These are phyloP conservation scores for Rhombomys opimus DNA, from an alignment of 2,113 vertebrate species.

Conservation along the genomic window DNA sequence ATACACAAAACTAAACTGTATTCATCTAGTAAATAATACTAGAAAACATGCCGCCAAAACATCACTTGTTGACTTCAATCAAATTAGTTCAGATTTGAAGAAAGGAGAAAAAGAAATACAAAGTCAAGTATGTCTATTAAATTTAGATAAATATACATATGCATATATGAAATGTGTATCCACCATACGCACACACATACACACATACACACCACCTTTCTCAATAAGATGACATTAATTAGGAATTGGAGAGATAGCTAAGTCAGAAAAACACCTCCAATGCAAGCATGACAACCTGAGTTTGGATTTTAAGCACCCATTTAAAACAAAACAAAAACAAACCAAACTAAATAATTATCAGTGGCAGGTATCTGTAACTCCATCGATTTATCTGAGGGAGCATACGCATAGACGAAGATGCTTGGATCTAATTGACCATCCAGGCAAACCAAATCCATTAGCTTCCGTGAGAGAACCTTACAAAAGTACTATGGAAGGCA, in stretches of 20 bases:
- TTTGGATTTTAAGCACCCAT: not conserved
- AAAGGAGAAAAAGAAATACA: not conserved
- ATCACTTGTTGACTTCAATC: not conserved
- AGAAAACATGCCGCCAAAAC: not conserved
- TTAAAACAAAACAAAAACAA: not conserved
- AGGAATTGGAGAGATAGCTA: not conserved
- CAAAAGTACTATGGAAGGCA: not conserved
- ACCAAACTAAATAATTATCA: not conserved
- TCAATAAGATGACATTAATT: not conserved
- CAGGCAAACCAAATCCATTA: not conserved
- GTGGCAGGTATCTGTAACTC: not conserved
- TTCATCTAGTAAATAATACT: not conserved
- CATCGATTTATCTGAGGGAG: too few species aligned
- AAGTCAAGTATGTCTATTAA: not conserved
- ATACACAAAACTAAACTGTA: not conserved
- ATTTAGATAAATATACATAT: not conserved
- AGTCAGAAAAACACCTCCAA: not conserved
- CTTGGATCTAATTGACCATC: not conserved
- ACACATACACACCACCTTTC: not conserved
- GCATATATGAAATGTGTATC: not conserved
- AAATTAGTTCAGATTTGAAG: not conserved
- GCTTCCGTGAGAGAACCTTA: too few species aligned
- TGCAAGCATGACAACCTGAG: not conserved
- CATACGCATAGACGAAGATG: not conserved
- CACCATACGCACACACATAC: not conserved